Conservation (phyloP, 2,113 vertebrate species). For the Sminthopsis crassicaudata region DNA sequence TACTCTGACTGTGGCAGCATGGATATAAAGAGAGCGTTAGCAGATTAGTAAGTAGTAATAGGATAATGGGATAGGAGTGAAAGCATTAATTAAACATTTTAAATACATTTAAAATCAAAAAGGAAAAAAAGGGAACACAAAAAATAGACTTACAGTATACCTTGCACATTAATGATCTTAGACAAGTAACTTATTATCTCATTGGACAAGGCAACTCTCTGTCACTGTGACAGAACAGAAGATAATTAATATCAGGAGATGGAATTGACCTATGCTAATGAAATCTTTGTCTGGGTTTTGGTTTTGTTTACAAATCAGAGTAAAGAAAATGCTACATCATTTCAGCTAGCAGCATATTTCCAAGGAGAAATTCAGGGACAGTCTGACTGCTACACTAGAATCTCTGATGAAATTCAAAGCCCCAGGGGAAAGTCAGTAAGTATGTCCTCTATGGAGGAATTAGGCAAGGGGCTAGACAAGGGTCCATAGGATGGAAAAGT, state of each 20-base stretch:
- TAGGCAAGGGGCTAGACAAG: background rate
- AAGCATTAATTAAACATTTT: background rate
- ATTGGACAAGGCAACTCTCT: background rate
- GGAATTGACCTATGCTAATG: background rate
- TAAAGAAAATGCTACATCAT: background rate
- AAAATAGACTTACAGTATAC: background rate
- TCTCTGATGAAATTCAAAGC: background rate
- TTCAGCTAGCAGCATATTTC: background rate
- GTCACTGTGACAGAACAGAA: background rate
- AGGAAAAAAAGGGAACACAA: background rate
- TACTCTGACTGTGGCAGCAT: background rate
- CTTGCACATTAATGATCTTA: background rate
- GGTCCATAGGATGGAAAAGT: background rate
- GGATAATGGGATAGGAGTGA: background rate
- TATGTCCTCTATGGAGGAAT: background rate
- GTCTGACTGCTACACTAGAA: background rate
- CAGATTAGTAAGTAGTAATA: background rate
- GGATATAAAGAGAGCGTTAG: background rate
- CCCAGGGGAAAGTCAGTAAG: background rate
- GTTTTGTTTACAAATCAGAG: background rate
- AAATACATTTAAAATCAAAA: background rate
- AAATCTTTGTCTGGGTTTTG: background rate
- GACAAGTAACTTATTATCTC: background rate
- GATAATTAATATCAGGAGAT: background rate
- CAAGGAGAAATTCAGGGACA: background rate